phyloP scores from a whole-genome alignment of 2,797 vertebrate species.

The Pseudomugil gertrudae region DNA sequence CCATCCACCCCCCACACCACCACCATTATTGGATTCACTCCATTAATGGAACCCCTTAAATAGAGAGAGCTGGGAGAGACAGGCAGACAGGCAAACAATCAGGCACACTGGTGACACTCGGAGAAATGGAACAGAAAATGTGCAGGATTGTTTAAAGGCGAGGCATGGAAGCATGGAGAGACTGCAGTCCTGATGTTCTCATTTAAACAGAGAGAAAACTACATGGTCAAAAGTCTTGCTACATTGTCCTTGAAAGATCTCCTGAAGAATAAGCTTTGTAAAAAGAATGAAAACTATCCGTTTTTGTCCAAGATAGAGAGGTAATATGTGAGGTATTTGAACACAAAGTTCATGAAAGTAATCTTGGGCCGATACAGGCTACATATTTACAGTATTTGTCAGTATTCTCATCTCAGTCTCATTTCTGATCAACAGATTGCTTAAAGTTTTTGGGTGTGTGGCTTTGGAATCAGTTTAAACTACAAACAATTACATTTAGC shows the following conservation, averaged over 20 bases:
- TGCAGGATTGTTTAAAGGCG: slow-evolving; percentile 37
- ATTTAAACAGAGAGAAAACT: slow-evolving; percentile 47
- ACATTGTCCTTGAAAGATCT: slow-evolving; percentile 22
- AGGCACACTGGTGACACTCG: slow-evolving; percentile 35
- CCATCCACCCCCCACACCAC: slow-evolving; percentile 5
- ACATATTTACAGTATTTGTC: not conserved
- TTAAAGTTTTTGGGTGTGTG: not conserved
- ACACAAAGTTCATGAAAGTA: not conserved
- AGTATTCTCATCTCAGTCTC: not conserved
- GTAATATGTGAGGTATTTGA: not conserved
- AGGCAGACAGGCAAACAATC: slow-evolving; percentile 43
- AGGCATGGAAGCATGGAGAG: slow-evolving; percentile 39
- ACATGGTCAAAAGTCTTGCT: slow-evolving; percentile 33
- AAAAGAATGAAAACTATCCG: not conserved
- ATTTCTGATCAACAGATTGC: not conserved
- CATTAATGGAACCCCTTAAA: slow-evolving; percentile 55
- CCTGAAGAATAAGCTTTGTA: slow-evolving; percentile 5
- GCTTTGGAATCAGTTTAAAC: not conserved
- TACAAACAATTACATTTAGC: not conserved
- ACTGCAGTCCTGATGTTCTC: slow-evolving; percentile 40
- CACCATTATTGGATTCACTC: slow-evolving; percentile 75
- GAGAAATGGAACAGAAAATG: slow-evolving; percentile 44
- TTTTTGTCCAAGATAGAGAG: slow-evolving; percentile 8
- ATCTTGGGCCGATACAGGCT: not conserved
- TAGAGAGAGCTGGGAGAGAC: slow-evolving; percentile 41